A percentile compares a stretch with the other conserved stretches of the same genome.
phyloP scores from a whole-genome alignment of 1,140 invertebrate species.

The Caenorhabditis tropicalis region DNA sequence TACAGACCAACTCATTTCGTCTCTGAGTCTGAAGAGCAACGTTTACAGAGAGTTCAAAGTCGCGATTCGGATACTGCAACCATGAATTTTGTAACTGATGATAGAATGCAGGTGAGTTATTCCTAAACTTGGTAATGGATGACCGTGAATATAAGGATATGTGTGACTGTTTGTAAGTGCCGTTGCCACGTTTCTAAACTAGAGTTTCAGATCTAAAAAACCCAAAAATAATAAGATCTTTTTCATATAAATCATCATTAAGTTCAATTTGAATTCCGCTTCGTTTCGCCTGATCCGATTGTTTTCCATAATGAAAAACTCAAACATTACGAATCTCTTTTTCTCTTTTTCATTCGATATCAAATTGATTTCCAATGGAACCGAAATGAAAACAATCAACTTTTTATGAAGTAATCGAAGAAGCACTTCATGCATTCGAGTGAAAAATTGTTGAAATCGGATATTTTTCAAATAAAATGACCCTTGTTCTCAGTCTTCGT shows the following conservation, averaged over 20 bases:
- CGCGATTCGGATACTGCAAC: conserved; percentile 47
- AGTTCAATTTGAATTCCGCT: background rate
- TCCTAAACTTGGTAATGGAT: too few species aligned
- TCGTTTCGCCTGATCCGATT: background rate
- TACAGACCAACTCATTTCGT: background rate
- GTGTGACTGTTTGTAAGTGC: too few species aligned
- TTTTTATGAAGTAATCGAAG: background rate
- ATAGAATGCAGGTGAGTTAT: conserved; percentile 39
- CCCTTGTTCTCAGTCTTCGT: background rate
- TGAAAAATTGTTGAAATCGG: background rate
- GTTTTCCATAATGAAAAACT: conserved; percentile 3
- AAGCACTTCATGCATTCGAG: background rate
- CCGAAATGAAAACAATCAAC: background rate
- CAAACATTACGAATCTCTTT: background rate
- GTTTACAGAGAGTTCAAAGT: conserved; percentile 7
- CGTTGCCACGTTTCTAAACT: background rate
- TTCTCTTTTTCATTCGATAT: background rate
- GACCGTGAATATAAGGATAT: too few species aligned
- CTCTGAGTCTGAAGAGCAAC: conserved; percentile 21
- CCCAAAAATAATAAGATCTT: background rate
- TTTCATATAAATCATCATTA: background rate
- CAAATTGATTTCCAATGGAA: background rate
- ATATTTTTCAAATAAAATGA: background rate
- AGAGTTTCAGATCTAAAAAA: too few species aligned
- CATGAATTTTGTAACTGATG: conserved; percentile 52